phyloP scores from a whole-genome alignment of 2,888 invertebrate species.

The Aspidapion aeneum region DNA sequence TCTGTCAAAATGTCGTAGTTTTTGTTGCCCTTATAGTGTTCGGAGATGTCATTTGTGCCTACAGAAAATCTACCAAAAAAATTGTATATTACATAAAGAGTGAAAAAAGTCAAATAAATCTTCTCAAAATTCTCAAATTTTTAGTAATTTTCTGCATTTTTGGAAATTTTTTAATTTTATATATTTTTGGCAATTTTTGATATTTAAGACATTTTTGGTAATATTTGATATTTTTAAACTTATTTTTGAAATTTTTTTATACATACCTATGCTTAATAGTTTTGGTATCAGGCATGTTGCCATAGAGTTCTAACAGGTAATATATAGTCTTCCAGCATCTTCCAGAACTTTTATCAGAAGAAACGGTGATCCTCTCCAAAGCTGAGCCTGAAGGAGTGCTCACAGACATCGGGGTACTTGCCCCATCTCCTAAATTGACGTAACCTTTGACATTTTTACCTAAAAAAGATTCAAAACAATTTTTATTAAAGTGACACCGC shows the following conservation, averaged over 20 bases:
- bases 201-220: too few relatives aligned
- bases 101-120: too few relatives aligned
- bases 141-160: too few relatives aligned
- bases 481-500: too few relatives aligned
- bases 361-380: conserved; percentile 50
- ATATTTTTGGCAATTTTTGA: too few relatives aligned
- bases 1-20: conserved; percentile 57
- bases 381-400: conserved; percentile 61
- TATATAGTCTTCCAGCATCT: conserved; percentile 95
- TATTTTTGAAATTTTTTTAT: too few relatives aligned
- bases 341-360: conserved; percentile 51
- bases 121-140: too few relatives aligned
- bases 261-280: conserved; percentile 73
- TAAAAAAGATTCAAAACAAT: too few relatives aligned
- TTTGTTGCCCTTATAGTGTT: conserved; percentile 60
- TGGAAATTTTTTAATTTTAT: too few relatives aligned
- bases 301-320: conserved; percentile 87
- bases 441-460: conserved; percentile 54
- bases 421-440: conserved; percentile 75
- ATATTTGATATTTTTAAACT: too few relatives aligned
- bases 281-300: conserved; percentile 92
- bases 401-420: conserved; percentile 64
- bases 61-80: conserved; percentile 58
- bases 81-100: too few relatives aligned
- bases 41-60: conserved; percentile 60